A percentile compares a stretch with the other conserved stretches of the same genome.
These are phyloP conservation scores for Balearica regulorum DNA, from an alignment of 2,797 vertebrate species.

Conservation along the genomic window DNA sequence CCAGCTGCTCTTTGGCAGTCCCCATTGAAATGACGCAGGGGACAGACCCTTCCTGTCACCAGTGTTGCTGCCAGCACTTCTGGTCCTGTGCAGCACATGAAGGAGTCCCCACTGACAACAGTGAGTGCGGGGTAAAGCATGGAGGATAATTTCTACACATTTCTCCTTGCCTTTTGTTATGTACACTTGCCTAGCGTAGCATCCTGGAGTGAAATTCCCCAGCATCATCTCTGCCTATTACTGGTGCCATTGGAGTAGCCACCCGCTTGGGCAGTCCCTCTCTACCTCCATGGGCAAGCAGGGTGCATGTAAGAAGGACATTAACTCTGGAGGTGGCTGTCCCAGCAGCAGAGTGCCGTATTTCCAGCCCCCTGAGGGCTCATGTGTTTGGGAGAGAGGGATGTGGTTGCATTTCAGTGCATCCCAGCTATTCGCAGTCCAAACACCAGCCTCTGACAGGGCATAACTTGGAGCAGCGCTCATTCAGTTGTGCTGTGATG, in stretches of 20 bases:
- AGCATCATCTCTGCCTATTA: not conserved
- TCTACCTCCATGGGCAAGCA: fast-evolving
- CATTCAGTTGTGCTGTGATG: not conserved
- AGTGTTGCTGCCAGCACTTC: not conserved
- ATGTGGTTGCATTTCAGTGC: not conserved
- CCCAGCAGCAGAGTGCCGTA: not conserved
- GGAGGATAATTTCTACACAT: not conserved
- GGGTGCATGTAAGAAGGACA: fast-evolving
- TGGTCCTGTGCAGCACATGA: not conserved
- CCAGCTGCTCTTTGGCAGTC: not conserved
- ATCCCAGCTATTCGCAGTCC: fast-evolving
- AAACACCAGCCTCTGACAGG: not conserved
- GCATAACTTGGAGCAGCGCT: not conserved
- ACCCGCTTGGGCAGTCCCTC: not conserved
- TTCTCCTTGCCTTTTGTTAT: not conserved
- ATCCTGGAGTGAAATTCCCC: not conserved
- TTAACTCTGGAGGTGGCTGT: not conserved
- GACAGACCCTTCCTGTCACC: not conserved
- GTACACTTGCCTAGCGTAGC: not conserved
- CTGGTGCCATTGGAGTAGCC: not conserved
- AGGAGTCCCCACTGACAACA: not conserved
- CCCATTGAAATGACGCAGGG: not conserved
- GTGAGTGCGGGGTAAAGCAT: not conserved
- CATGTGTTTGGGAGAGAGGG: not conserved
- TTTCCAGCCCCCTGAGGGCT: not conserved